A percentile compares a stretch with the other conserved stretches of the same genome.
phyloP scores from a whole-genome alignment of 1,140 invertebrate species.

The Procambarus clarkii region DNA sequence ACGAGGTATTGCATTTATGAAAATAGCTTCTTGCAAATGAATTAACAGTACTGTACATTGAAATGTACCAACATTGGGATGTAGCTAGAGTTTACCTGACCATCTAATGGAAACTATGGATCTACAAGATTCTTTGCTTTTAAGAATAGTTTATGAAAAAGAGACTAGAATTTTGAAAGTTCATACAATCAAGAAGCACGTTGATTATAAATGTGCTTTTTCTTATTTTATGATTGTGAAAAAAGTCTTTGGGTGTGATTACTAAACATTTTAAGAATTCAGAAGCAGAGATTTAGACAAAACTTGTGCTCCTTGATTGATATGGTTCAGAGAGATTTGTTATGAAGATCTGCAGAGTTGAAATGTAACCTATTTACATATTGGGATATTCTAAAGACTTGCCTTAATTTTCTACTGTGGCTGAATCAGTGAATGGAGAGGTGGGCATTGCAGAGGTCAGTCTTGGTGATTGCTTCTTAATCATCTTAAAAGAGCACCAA shows the following conservation, averaged over 20 bases:
- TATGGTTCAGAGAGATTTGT: neutral
- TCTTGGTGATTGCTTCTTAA: no score
- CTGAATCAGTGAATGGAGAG: neutral
- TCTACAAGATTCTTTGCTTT: neutral
- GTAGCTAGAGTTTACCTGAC: neutral
- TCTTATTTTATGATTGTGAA: neutral
- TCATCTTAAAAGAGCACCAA: no score
- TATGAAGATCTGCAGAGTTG: neutral
- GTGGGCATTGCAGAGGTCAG: neutral
- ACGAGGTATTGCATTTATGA: no score
- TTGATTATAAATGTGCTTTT: neutral
- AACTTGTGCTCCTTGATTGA: neutral
- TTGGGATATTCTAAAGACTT: neutral
- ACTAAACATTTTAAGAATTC: neutral
- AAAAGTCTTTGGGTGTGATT: neutral
- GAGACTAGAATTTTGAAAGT: neutral
- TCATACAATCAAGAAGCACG: neutral
- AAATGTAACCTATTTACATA: no score
- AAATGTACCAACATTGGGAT: neutral
- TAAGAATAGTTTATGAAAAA: neutral
- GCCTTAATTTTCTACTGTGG: neutral
- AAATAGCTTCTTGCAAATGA: neutral
- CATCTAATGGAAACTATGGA: neutral
- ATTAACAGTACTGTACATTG: neutral
- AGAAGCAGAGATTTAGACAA: no score